Base-by-base conservation (phyloP, 2,888 invertebrate genomes). In the Microctonus brassicae region DNA sequence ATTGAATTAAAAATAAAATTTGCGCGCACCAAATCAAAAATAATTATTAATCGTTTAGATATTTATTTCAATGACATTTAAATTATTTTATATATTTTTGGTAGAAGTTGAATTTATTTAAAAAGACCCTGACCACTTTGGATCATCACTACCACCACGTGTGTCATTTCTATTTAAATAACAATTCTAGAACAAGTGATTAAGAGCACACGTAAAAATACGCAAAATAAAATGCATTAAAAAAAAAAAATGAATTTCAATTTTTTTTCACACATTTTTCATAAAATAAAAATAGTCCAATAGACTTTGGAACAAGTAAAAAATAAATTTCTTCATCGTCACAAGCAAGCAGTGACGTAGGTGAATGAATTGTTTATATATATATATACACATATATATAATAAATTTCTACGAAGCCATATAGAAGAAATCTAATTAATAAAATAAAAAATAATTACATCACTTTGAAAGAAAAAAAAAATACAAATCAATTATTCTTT, bases 91-190 rank as follows among this genome's bases (percentile, higher is more conserved):
- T 5, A 39, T 39, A 39, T 39, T 39, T 39, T 39, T n/a, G n/a
- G 39, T 1, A 33, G 2, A 13, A n/a, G 11, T 4, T n/a, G 39
- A 5, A 5, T 47, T 47, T 20, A 47, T 9, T 4, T 4, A 5
- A 6, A n/a, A n/a, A 47, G 47, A 20, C 47, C 47, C 47, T 47
- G 47, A 47, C 47, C 17, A 47, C 47, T 7, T 47, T 47, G 47
- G n/a, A 47, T 4, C 3, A 39, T 4, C 13, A 39, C n/a, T 39
- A n/a, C n/a, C 29, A 29, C n/a, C n/a, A n/a, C 17, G 17, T 17
- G 47, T 47, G 17, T 20, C 47, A 47, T 47, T 47, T 47, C 47
- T 47, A 47, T 47, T 47, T 47, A 47, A 47, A 47, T 47, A 47
- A 17, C 47, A 47, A 47, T 47, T 47, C 47, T 47, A 47, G 47